Conservation (phyloP, 2,888 invertebrate species). For the Polydrusus pterygomalis region DNA sequence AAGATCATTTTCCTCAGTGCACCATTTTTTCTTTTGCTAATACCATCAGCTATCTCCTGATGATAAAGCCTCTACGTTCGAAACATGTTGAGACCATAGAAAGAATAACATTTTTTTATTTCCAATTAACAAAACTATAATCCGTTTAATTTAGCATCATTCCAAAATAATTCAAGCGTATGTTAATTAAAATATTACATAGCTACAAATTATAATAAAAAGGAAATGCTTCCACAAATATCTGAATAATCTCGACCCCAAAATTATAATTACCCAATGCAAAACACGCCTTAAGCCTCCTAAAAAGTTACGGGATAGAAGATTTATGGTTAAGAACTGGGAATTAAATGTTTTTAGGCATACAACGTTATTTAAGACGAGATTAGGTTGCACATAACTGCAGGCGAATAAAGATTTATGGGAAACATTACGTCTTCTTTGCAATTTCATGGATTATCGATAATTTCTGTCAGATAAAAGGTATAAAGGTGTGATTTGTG, state of each 20-base stretch:
- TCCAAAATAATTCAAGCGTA: too few relatives aligned
- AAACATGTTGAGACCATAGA: too few relatives aligned
- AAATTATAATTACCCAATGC: slow-evolving; percentile 15
- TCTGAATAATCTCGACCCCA: not conserved
- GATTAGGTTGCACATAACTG: slow-evolving; percentile 53
- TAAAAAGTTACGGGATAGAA: slow-evolving; percentile 28
- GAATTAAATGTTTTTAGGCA: slow-evolving; percentile 51
- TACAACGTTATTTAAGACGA: slow-evolving; percentile 47
- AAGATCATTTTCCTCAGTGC: too few relatives aligned
- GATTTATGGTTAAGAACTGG: slow-evolving; percentile 41
- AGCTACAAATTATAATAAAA: not conserved
- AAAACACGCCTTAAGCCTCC: slow-evolving; percentile 31
- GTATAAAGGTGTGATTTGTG: slow-evolving; percentile 27
- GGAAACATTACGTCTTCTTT: slow-evolving; percentile 48
- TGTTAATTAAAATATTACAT: too few relatives aligned
- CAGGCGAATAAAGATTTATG: slow-evolving; percentile 46
- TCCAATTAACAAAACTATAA: too few relatives aligned
- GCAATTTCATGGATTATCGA: slow-evolving; percentile 34
- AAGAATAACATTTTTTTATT: too few relatives aligned
- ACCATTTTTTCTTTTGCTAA: too few relatives aligned
- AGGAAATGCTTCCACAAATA: not conserved
- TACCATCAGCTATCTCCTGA: too few relatives aligned
- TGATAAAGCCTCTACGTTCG: too few relatives aligned
- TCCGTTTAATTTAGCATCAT: too few relatives aligned
- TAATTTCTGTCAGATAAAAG: slow-evolving; percentile 43